These are phyloP conservation scores for Microcaecilia unicolor DNA, from an alignment of 2,797 vertebrate genomes.

Conservation along the genomic window DNA sequence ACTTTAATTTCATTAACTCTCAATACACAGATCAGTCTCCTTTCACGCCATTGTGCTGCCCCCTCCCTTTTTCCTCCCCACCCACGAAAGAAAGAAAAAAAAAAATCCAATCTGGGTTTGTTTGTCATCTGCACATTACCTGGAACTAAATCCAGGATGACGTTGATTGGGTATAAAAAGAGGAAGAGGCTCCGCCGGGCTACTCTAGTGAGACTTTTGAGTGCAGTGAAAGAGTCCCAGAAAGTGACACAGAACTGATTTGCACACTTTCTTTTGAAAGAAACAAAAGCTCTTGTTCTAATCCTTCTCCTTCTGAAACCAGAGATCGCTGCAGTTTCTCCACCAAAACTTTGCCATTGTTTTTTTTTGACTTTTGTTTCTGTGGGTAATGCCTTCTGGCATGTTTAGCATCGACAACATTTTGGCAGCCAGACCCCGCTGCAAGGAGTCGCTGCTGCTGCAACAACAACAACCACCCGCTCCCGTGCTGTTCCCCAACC, in stretches of 20 bases:
- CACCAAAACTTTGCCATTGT: too few species aligned
- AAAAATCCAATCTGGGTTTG: conserved; percentile 57
- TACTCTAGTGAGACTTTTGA: conserved; percentile 41
- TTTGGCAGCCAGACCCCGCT: conserved; percentile 85
- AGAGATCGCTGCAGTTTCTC: too few species aligned
- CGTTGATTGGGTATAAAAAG: conserved; percentile 86
- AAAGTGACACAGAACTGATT: not conserved
- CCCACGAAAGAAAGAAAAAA: not conserved
- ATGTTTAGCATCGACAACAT: conserved; percentile 98
- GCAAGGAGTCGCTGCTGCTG: conserved; percentile 83
- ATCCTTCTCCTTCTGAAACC: too few species aligned
- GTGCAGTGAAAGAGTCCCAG: conserved; percentile 35
- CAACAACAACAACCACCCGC: conserved; percentile 65
- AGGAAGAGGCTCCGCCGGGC: conserved; percentile 59
- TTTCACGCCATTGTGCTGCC: conserved; percentile 49
- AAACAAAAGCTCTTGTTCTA: too few species aligned
- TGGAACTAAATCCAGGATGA: conserved; percentile 69
- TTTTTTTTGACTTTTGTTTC: not conserved
- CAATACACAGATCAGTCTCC: conserved; percentile 70
- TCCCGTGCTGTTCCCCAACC: conserved; percentile 72
- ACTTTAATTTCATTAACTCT: conserved; percentile 89
- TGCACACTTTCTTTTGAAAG: too few species aligned
- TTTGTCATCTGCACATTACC: conserved; percentile 63
- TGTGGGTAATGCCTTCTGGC: conserved; percentile 83
- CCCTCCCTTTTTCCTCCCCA: conserved; percentile 8